Evolutionary conservation across 2,113 vertebrate genomes (phyloP), one percentile per base, ranked within the genome.

Genomic region (Diadophis punctatus): DNA sequence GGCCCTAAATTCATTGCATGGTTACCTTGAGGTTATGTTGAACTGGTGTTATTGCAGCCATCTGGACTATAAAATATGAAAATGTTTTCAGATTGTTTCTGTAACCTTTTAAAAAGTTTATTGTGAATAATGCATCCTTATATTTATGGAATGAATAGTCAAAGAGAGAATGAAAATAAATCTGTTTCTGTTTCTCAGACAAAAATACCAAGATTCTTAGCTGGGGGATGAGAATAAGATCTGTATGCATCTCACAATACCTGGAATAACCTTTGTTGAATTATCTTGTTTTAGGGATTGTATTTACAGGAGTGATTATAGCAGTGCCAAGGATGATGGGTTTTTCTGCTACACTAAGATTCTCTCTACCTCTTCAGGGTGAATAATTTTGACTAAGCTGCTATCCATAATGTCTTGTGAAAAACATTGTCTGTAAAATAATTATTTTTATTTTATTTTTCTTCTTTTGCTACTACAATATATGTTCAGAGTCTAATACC

Each of bases 121-220:
- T 98, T 98, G 97, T 98, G 97, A 98, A 98, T 98, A 97, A 97
- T 97, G 96, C 96, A 97, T 97, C 96, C 97, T 97, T 97, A 95
- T 98, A 97, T 98, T 98, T 98, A 98, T 98, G 96, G 96, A 97
- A 94, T 96, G 96, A 94, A 96, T 96, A 97, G 95, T 96, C 96
- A 97, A 97, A 96, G 95, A 95, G 92, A 97, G 94, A 97, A 93
- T 95, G 93, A 93, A 97, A 96, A 96, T 97, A 93, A 93, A 98
- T 96, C 95, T 97, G 96, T 95, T 95, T 96, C 95, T 95, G 94
- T 96, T 95, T 95, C 0, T 96, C 95, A 92, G 88, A 87, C 92
- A 49, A 94, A 92, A 96, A 93, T 95, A 96, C 94, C 92, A 84
- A 94, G 94, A 86, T 93, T 58, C 92, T 94, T 91, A 94, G 88